These are phyloP conservation scores for Branchipolynoe longqiensis DNA, from an alignment of 2,888 invertebrate species.

Conservation along the genomic window DNA sequence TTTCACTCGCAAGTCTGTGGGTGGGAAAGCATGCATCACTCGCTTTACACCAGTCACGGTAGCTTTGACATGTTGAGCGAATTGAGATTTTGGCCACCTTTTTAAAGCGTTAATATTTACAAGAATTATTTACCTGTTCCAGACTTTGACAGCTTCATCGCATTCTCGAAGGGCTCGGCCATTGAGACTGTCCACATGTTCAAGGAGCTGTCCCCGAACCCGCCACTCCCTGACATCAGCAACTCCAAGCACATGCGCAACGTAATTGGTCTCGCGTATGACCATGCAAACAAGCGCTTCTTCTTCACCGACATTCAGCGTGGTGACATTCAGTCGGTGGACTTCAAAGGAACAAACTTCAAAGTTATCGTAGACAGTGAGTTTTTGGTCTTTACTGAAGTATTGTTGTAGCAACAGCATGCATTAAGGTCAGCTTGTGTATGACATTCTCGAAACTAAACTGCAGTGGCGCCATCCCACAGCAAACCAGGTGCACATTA, in stretches of 20 bases:
- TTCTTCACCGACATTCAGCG: constrained; percentile 95
- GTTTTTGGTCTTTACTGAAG: too few species aligned
- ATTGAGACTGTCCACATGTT: constrained; percentile 91
- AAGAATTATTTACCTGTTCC: constrained; percentile 77
- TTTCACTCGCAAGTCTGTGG: too few species aligned
- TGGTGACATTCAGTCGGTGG: constrained; percentile 91
- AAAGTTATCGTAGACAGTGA: constrained; percentile 83
- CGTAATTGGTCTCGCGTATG: constrained; percentile 92
- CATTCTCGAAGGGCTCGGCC: constrained; percentile 90
- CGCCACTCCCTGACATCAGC: constrained; percentile 89
- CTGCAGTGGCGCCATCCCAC: background rate
- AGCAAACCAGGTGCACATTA: too few species aligned
- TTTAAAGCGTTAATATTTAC: too few species aligned
- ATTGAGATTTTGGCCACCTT: too few species aligned
- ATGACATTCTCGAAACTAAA: too few species aligned
- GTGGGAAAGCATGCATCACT: too few species aligned
- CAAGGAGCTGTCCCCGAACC: constrained; percentile 88
- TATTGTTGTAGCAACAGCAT: too few species aligned
- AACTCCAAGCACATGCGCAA: constrained; percentile 89
- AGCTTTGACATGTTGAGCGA: too few species aligned
- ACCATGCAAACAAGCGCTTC: constrained; percentile 87
- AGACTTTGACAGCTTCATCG: constrained; percentile 91
- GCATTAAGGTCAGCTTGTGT: too few species aligned
- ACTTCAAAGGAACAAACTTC: constrained; percentile 90
- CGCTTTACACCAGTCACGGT: too few species aligned